Base-by-base conservation (phyloP, 1,140 invertebrate species). In the Colletes latitarsis region DNA sequence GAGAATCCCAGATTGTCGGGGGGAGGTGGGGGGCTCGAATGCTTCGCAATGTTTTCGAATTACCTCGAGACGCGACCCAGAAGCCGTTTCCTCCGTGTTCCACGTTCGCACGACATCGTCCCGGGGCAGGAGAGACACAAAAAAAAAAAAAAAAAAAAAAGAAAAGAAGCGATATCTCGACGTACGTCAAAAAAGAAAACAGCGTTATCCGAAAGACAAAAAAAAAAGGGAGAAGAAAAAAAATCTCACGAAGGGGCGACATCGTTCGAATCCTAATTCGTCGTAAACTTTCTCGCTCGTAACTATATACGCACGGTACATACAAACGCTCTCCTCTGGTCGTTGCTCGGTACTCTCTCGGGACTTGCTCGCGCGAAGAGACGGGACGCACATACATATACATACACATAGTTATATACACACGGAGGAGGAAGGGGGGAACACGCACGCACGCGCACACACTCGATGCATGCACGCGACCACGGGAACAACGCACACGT, bases 211-310 rank as follows among this genome's bases (percentile, higher is more conserved):
- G 63, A 75, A 60, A 63, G 52, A 2, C 43, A 46, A 46, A 46
- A 46, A 46, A 46, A 46, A 46, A 55, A 17, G 43, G 10, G 8
- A 10, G 46, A 52, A 9, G 19, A 52, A 5, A 52, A 76, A 58
- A 71, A 76, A 81, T 84, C 70, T 66, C 66, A 70, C 55, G 79
- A 76, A 79, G 53, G 64, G 30, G 71, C 71, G 66, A 86, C 79
- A 69, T 77, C 75, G 70, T 76, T 82, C 72, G 55, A 82, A 78
- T 86, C 66, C 69, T 82, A 67, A 78, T 84, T 73, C 82, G 74
- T 82, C 74, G 60, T 82, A 76, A 84, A 82, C 70, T 82, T 77
- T 84, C 79, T 86, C 82, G 82, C 69, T 84, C 79, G 70, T 73
- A 73, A 75, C 63, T 77, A 84, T 77, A 81, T 77, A 78, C 77